Evolutionary conservation across 1,140 invertebrate species (phyloP).

Genomic region (Euschistus heros): DNA sequence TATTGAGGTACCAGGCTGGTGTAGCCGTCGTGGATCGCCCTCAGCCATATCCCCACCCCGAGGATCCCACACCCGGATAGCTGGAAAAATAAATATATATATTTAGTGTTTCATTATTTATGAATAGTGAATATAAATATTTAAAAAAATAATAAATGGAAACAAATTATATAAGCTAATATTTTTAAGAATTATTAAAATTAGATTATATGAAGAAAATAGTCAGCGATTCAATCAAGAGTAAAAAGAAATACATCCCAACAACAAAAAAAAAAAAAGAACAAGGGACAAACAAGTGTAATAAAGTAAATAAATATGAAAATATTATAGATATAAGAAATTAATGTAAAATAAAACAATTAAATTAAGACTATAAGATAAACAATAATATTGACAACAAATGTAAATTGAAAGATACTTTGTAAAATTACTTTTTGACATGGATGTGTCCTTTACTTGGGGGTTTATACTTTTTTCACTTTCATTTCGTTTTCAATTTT

Average conservation of each 20-base stretch:
- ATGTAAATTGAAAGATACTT: no score
- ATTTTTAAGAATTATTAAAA: not conserved
- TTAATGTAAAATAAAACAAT: no score
- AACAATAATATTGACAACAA: no score
- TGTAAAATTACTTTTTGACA: no score
- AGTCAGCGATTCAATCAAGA: not conserved
- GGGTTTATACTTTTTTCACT: no score
- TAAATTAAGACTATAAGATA: no score
- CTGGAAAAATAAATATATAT: conserved; percentile 39
- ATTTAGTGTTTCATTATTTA: not conserved
- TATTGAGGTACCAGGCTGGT: conserved; percentile 59
- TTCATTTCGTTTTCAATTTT: no score
- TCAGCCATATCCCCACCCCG: conserved; percentile 62
- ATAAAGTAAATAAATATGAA: no score
- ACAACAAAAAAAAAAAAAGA: not conserved
- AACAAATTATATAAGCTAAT: not conserved
- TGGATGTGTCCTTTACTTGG: no score
- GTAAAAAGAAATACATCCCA: not conserved
- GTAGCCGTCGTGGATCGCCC: conserved; percentile 45
- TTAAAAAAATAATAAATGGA: not conserved
- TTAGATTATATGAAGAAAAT: not conserved
- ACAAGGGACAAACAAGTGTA: no score
- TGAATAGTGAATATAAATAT: not conserved
- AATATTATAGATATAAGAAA: no score
- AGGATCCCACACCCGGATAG: conserved; percentile 62